A percentile compares a stretch with the other conserved stretches of the same genome.
phyloP scores from a whole-genome alignment of 2,113 vertebrate species.

The Spizaetus ornatus region DNA sequence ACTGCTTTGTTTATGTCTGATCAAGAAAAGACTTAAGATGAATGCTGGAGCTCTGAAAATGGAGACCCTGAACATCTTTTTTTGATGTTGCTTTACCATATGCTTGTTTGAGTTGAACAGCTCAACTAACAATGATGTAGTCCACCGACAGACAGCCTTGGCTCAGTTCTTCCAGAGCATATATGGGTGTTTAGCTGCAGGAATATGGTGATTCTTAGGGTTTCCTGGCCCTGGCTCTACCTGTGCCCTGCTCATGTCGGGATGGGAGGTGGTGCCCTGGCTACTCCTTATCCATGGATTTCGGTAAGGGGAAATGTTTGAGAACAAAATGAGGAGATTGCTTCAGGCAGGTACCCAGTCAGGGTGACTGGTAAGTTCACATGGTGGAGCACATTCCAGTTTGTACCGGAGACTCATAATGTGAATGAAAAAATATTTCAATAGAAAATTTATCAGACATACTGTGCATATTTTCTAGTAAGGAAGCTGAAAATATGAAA shows the following conservation, averaged over 20 bases:
- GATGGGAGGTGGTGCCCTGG: not conserved
- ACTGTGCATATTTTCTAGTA: not conserved
- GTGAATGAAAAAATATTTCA: not conserved
- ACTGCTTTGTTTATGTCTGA: not conserved
- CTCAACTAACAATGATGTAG: not conserved
- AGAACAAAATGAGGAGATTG: not conserved
- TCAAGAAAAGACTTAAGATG: not conserved
- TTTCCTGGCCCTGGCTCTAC: not conserved
- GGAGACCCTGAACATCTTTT: not conserved
- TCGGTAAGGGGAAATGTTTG: not conserved
- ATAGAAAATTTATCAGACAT: not conserved
- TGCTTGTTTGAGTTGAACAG: not conserved
- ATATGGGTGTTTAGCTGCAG: not conserved
- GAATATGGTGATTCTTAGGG: not conserved
- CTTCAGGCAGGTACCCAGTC: not conserved
- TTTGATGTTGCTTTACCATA: not conserved
- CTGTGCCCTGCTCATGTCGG: not conserved
- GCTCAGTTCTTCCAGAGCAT: not conserved
- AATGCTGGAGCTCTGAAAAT: not conserved
- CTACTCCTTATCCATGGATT: not conserved
- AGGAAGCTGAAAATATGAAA: not conserved
- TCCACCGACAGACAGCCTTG: not conserved
- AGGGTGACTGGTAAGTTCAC: not conserved
- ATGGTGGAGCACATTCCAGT: accelerated
- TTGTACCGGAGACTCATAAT: not conserved